Evolutionary conservation across 2,797 vertebrate genomes (phyloP).

Genomic region (Eleutherodactylus coqui): DNA sequence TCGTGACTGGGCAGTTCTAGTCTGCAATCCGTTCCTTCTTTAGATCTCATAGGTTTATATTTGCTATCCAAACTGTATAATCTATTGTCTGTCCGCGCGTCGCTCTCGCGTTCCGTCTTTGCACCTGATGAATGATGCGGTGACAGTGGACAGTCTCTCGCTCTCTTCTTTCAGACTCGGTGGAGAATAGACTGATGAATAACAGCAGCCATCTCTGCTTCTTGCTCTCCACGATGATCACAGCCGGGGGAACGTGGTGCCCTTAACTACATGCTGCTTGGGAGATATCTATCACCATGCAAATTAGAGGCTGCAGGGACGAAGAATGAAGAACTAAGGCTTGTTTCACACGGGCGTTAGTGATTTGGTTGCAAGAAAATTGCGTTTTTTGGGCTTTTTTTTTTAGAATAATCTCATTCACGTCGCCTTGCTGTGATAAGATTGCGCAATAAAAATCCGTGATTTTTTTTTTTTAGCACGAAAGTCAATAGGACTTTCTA

Average conservation of each 20-base stretch:
- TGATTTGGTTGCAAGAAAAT: no score
- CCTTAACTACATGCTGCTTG: slow-evolving; percentile 27
- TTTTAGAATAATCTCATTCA: no score
- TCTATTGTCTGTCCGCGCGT: neutral
- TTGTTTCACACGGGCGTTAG: no score
- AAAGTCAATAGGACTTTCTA: no score
- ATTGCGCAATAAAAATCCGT: no score
- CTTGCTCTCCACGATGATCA: slow-evolving; percentile 33
- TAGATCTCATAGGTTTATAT: neutral
- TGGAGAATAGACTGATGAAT: slow-evolving; percentile 52
- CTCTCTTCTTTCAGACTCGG: slow-evolving; percentile 42
- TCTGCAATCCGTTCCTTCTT: slow-evolving; percentile 5
- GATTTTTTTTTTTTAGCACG: no score
- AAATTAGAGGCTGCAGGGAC: neutral
- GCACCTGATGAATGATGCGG: slow-evolving; percentile 45
- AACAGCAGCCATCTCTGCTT: slow-evolving; percentile 37
- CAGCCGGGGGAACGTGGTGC: slow-evolving; percentile 53
- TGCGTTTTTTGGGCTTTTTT: no score
- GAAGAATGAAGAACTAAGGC: neutral
- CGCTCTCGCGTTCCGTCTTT: slow-evolving; percentile 37
- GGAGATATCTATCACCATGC: slow-evolving; percentile 26
- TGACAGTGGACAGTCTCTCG: slow-evolving; percentile 57
- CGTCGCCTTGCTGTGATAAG: no score
- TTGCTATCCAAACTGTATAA: neutral
- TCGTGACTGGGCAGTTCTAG: slow-evolving; percentile 19